Conservation (phyloP, 2,113 vertebrate genomes). For the Colius striatus region DNA sequence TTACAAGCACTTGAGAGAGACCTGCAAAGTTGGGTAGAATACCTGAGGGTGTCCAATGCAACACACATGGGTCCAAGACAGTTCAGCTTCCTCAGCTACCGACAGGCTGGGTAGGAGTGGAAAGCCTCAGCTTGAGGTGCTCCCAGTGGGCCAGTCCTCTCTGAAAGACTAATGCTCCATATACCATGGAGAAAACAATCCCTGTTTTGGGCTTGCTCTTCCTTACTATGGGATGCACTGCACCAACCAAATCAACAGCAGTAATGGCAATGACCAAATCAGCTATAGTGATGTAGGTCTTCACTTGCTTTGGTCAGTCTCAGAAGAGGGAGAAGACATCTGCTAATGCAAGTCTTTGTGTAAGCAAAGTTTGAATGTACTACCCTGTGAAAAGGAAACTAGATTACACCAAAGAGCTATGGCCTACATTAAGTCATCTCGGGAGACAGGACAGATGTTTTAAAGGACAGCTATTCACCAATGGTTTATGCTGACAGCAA, state of each 20-base stretch:
- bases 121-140: not conserved
- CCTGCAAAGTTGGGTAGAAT: not conserved
- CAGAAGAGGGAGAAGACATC: not conserved
- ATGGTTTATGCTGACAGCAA: not conserved
- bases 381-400: not conserved
- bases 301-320: not conserved
- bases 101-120: not conserved
- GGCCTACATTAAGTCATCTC: not conserved
- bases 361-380: not conserved
- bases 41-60: not conserved
- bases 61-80: not conserved
- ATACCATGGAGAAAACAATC: accelerated
- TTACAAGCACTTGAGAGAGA: not conserved
- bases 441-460: not conserved
- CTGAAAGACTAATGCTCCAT: not conserved
- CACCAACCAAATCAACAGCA: not conserved
- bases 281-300: not conserved
- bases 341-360: not conserved
- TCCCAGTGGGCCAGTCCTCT: not conserved
- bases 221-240: not conserved
- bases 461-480: not conserved
- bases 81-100: not conserved
- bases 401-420: not conserved
- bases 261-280: not conserved
- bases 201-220: not conserved